Evolutionary conservation across 2,113 vertebrate species (phyloP), one percentile per base, ranked within the genome.

Genomic region (Paraplagusia blochii): DNA sequence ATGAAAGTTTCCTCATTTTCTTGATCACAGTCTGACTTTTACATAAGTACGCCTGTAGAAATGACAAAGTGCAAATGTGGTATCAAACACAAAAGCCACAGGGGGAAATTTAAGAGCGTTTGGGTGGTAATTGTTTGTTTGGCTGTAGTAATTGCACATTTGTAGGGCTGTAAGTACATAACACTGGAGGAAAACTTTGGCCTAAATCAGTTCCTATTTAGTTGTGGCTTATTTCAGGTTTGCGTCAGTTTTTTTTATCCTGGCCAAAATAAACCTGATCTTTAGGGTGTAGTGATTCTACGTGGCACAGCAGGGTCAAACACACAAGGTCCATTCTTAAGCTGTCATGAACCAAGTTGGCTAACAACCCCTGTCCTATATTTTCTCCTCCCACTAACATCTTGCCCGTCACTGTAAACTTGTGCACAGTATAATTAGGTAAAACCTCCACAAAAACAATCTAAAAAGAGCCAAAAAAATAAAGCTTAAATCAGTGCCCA

Each of bases 351-450:
- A 69, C 47, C 4, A 59, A 66, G 61, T 51, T 66, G 49, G 50
- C 49, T 56, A 49, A 60, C 43, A 76, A 59, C 34, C 57, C 63
- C 58, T 17, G 55, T 59, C 53, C 4, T 77, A 65, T 77, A 72
- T 68, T 65, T 72, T 47, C 29, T 47, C 70, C 57, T 68, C 45
- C 36, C 40, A 64, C 67, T 40, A 61, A 63, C 69, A 72, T 64
- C 36, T 61, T 79, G 58, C 61, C 54, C 71, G 72, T 77, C 65
- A 74, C 63, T 63, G 47, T 57, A 66, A 66, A 64, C 59, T 58
- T 6, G 12, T 44, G 8, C 40, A 47, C 29, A 67, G 46, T 76
- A 52, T 81, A 83, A 76, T 82, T 68, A 74, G 44, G 57, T 16
- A 70, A 63, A 83, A 80, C 68, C 22, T 34, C 57, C 43, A 54